These are phyloP conservation scores for Gastracanthus pulcherrimus DNA, from an alignment of 2,888 invertebrate species.

Conservation along the genomic window DNA sequence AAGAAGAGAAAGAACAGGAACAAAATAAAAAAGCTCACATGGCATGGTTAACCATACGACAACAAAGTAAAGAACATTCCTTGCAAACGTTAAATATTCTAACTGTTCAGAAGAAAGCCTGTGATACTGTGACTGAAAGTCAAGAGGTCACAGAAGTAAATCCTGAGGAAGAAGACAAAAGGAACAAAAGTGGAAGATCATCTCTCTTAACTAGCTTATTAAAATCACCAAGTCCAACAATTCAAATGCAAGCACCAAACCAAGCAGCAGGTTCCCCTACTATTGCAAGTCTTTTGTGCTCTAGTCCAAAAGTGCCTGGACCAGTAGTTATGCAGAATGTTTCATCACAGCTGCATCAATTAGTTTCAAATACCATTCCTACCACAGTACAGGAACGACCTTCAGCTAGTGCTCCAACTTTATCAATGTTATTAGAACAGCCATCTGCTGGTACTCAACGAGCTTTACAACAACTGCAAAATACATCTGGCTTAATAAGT, in stretches of 20 bases:
- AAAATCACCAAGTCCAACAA: conserved; percentile 83
- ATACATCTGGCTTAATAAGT: conserved; percentile 53
- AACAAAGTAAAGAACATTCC: conserved; percentile 69
- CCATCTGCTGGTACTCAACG: conserved; percentile 75
- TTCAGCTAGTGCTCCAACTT: conserved; percentile 85
- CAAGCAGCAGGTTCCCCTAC: conserved; percentile 78
- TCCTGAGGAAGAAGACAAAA: conserved; percentile 72
- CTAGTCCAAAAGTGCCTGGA: conserved; percentile 71
- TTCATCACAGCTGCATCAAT: conserved; percentile 79
- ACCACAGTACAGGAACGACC: conserved; percentile 78
- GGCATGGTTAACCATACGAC: conserved; percentile 65
- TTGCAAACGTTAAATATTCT: conserved; percentile 56
- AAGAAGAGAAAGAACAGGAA: conserved; percentile 85
- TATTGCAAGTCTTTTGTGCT: conserved; percentile 80
- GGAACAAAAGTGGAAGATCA: conserved; percentile 72
- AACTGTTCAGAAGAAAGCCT: conserved; percentile 64
- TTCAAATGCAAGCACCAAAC: conserved; percentile 69
- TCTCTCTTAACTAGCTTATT: conserved; percentile 90
- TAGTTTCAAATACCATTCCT: conserved; percentile 78
- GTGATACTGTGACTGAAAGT: conserved; percentile 59
- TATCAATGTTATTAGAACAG: conserved; percentile 84
- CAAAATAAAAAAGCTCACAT: conserved; percentile 81
- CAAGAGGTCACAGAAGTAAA: conserved; percentile 64
- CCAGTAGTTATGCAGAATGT: conserved; percentile 70
- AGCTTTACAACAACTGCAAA: conserved; percentile 61